Conservation (phyloP, 2,113 vertebrate species). For the Verasper variegatus region DNA sequence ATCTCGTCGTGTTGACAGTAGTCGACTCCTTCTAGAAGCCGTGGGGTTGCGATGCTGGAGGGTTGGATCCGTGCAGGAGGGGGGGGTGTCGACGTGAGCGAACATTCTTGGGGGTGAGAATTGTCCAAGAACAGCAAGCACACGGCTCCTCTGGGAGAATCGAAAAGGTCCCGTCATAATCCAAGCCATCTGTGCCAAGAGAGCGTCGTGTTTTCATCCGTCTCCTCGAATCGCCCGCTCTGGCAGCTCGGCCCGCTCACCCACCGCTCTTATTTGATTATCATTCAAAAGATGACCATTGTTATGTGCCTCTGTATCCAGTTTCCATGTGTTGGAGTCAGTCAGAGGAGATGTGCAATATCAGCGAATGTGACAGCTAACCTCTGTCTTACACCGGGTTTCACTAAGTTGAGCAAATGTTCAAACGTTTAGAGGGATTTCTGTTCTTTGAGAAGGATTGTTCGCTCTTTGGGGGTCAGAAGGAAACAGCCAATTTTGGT, state of each 20-base stretch:
- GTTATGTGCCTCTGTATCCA: constrained; percentile 34
- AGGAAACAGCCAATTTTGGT: constrained; percentile 7
- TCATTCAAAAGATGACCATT: constrained; percentile 58
- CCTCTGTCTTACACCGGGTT: constrained; percentile 10
- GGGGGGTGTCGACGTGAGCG: constrained; percentile 7
- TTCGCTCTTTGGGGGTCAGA: constrained; percentile 1
- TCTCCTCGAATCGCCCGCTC: constrained; percentile 53
- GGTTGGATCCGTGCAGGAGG: constrained; percentile 38
- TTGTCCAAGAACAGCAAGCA: constrained; percentile 81
- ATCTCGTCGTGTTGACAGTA: constrained; percentile 65
- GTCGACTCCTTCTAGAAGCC: constrained; percentile 57
- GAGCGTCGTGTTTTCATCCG: constrained; percentile 71
- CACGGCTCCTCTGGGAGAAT: constrained; percentile 70
- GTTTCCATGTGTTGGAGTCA: constrained; percentile 38
- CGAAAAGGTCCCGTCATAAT: constrained; percentile 75
- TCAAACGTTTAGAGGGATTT: not conserved
- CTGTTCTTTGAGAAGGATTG: not conserved
- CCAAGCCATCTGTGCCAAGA: constrained; percentile 84
- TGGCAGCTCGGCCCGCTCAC: constrained; percentile 34
- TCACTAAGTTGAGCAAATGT: constrained; percentile 12
- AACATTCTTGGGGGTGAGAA: constrained; percentile 76
- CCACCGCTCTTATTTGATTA: constrained; percentile 58
- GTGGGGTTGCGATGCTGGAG: not conserved
- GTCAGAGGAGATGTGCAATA: constrained; percentile 33
- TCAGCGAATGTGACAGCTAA: constrained; percentile 46